Evolutionary conservation across 2,888 invertebrate species (phyloP).

Genomic region (Dimorphilus gyrociliatus): DNA sequence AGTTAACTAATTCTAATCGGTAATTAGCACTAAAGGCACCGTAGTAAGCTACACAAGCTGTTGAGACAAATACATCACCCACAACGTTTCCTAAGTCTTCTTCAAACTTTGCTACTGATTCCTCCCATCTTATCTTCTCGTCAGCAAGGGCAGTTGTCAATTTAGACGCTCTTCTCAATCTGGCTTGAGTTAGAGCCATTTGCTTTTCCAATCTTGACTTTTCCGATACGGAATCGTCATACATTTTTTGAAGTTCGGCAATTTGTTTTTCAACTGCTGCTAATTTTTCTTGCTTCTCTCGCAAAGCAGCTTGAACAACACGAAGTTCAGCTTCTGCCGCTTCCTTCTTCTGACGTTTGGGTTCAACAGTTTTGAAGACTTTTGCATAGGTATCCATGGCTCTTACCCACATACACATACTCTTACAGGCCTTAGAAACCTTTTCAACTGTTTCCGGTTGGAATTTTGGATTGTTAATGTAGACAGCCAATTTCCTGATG

Average conservation of each 20-base stretch:
- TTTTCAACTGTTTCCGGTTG: conserved; percentile 64
- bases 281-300: conserved; percentile 62
- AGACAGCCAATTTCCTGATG: conserved; percentile 60
- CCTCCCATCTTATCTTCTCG: conserved; percentile 68
- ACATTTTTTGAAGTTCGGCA: conserved; percentile 36
- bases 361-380: conserved; percentile 69
- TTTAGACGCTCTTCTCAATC: conserved; percentile 63
- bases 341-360: conserved; percentile 57
- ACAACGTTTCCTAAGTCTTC: conserved; percentile 33
- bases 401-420: conserved; percentile 78
- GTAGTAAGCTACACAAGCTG: conserved; percentile 39
- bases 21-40: conserved; percentile 38
- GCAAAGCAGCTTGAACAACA: conserved; percentile 55
- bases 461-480: conserved; percentile 70
- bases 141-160: conserved; percentile 70
- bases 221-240: conserved; percentile 42
- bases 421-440: conserved; percentile 63
- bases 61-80: conserved; percentile 38
- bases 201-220: conserved; percentile 56
- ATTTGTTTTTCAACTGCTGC: conserved; percentile 61
- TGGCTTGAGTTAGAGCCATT: conserved; percentile 58
- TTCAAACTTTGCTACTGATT: conserved; percentile 44
- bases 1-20: conserved; percentile 42
- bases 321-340: conserved; percentile 58
- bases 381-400: conserved; percentile 77